Conservation (phyloP, 2,888 invertebrate genomes). For the Tetragonisca angustula region DNA sequence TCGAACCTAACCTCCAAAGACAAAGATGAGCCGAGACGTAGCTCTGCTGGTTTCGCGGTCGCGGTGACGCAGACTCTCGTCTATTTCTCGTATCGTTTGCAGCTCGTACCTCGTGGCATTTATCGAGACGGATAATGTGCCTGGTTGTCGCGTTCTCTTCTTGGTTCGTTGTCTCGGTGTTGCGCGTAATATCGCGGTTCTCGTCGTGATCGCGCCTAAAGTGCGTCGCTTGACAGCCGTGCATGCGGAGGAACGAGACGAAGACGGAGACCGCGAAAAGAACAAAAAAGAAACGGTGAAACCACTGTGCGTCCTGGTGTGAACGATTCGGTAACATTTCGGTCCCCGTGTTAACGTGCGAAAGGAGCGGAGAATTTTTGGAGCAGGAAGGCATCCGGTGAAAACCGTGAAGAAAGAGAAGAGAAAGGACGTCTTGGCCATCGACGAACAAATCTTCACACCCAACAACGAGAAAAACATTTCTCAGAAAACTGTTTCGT, state of each 20-base stretch:
- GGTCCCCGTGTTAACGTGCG: not conserved
- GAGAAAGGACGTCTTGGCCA: conserved; percentile 14
- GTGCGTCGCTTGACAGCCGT: conserved; percentile 52
- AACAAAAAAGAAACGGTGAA: conserved; percentile 29
- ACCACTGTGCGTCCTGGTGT: conserved; percentile 7
- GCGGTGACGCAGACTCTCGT: conserved; percentile 33
- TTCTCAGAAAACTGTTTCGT: conserved; percentile 44
- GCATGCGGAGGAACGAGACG: conserved; percentile 19
- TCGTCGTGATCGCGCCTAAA: conserved; percentile 44
- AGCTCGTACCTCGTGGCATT: not conserved
- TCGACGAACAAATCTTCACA: conserved; percentile 42
- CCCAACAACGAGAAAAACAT: conserved; percentile 23
- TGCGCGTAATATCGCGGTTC: conserved; percentile 1
- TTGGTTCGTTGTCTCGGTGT: not conserved
- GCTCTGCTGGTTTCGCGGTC: conserved; percentile 38
- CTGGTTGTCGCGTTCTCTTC: not conserved
- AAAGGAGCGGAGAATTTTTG: not conserved
- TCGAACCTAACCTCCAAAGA: conserved; percentile 74
- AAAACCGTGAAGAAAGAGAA: not conserved
- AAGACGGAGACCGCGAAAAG: conserved; percentile 22
- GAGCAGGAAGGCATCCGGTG: not conserved
- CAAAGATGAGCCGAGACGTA: conserved; percentile 58
- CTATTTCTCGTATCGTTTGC: conserved; percentile 21
- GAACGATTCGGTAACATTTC: conserved; percentile 12
- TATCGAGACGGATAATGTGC: not conserved